Conservation (phyloP, 2,888 invertebrate genomes). For the Synanthedon tipuliformis region DNA sequence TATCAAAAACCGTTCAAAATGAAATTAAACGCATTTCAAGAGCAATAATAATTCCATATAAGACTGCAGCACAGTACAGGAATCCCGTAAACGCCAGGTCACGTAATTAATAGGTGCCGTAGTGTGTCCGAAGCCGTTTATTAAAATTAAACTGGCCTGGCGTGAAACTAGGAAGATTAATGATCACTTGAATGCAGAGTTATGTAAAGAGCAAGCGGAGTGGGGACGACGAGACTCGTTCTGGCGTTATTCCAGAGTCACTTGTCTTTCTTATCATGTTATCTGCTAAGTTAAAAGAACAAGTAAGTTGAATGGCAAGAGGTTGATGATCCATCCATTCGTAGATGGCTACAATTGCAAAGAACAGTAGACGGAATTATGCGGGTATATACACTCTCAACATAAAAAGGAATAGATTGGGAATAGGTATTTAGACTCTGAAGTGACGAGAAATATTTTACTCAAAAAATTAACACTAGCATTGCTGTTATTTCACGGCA, state of each 20-base stretch:
- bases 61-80: neutral
- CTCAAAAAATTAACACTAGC: too few relatives aligned
- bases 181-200: conserved; percentile 66
- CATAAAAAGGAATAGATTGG: too few relatives aligned
- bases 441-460: too few relatives aligned
- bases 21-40: too few relatives aligned
- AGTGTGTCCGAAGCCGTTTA: conserved; percentile 58
- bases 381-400: too few relatives aligned
- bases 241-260: conserved; percentile 66
- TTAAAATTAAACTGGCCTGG: conserved; percentile 66
- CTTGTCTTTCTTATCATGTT: conserved; percentile 56
- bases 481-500: too few relatives aligned
- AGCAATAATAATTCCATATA: too few relatives aligned
- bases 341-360: too few relatives aligned
- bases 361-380: too few relatives aligned
- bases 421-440: too few relatives aligned
- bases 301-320: too few relatives aligned
- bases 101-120: conserved; percentile 36
- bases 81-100: neutral
- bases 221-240: conserved; percentile 50
- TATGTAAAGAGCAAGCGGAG: conserved; percentile 67
- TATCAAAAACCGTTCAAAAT: conserved; percentile 2
- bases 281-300: conserved; percentile 19
- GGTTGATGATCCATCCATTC: too few relatives aligned
- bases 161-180: conserved; percentile 66